These are phyloP conservation scores for Lipophrys pholis DNA, from an alignment of 2,113 vertebrate species.

Conservation along the genomic window DNA sequence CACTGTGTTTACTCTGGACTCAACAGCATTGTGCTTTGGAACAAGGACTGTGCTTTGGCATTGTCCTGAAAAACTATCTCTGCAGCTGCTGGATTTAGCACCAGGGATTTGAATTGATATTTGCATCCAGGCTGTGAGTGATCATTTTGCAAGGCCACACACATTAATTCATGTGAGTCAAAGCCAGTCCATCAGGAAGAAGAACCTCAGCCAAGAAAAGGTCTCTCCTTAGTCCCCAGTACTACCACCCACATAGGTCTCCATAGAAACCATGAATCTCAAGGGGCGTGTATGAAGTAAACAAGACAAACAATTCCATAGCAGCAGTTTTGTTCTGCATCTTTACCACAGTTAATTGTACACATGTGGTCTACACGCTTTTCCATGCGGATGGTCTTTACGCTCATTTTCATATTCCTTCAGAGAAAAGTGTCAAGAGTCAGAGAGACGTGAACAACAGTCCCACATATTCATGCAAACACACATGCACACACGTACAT, in stretches of 20 bases:
- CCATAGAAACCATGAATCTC: constrained; percentile 67
- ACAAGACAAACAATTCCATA: constrained; percentile 54
- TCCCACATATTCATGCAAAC: neutral
- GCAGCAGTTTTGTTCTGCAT: constrained; percentile 50
- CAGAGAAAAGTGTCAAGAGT: neutral
- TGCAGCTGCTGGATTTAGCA: constrained; percentile 5
- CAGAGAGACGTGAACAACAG: neutral
- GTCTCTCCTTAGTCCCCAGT: constrained; percentile 45
- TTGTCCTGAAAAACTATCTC: neutral
- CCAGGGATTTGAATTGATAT: constrained; percentile 6
- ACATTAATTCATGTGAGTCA: constrained; percentile 28
- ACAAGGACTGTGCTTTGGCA: neutral
- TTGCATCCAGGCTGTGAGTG: neutral
- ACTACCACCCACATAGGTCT: constrained; percentile 60
- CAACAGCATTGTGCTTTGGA: neutral
- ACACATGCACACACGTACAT: neutral
- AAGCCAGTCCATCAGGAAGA: neutral
- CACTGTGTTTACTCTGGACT: neutral
- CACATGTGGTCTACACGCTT: constrained; percentile 14
- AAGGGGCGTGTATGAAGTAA: constrained; percentile 38
- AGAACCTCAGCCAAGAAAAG: constrained; percentile 45
- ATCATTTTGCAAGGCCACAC: constrained; percentile 26
- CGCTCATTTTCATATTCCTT: constrained; percentile 21
- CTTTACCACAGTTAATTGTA: constrained; percentile 44
- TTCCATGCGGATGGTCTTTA: constrained; percentile 35